phyloP scores from a whole-genome alignment of 2,113 vertebrate genomes.

The Craseonycteris thonglongyai region DNA sequence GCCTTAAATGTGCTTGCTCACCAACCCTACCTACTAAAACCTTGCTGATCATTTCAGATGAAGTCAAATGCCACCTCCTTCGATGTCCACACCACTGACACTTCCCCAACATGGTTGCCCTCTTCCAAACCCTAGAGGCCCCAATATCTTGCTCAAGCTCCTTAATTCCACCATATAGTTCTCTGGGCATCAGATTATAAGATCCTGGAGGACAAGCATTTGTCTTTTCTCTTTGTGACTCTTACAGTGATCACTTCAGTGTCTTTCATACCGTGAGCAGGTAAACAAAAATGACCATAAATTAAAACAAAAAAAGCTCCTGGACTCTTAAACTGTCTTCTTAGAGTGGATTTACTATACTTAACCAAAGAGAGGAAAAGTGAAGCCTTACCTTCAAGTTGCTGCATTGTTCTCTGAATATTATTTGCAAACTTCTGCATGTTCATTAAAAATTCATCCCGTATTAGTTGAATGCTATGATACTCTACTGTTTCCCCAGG shows the following conservation, averaged over 20 bases:
- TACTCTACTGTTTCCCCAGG: conserved; percentile 49
- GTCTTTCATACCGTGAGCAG: not conserved
- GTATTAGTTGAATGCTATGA: conserved; percentile 44
- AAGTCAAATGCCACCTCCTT: not conserved
- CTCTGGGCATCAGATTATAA: not conserved
- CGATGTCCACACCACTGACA: not conserved
- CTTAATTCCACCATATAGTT: not conserved
- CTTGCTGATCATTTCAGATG: not conserved
- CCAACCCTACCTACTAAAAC: not conserved
- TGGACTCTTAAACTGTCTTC: not conserved
- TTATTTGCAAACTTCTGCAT: conserved; percentile 79
- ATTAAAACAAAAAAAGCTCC: not conserved
- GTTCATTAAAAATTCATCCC: conserved; percentile 83
- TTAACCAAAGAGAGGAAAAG: accelerated
- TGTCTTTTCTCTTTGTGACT: not conserved
- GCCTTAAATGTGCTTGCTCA: not conserved
- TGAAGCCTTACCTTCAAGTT: conserved; percentile 79
- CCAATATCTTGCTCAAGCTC: not conserved
- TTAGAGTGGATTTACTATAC: not conserved
- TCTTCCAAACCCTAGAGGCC: not conserved
- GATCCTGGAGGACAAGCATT: not conserved
- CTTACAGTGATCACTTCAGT: not conserved
- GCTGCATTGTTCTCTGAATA: conserved; percentile 79
- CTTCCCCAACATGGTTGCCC: not conserved
- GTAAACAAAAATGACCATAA: not conserved